Evolutionary conservation across 64 coral and sea anemone genomes (phyloP), one percentile per base, ranked within the genome.

Genomic region (Dendrophyllia cribrosa): DNA sequence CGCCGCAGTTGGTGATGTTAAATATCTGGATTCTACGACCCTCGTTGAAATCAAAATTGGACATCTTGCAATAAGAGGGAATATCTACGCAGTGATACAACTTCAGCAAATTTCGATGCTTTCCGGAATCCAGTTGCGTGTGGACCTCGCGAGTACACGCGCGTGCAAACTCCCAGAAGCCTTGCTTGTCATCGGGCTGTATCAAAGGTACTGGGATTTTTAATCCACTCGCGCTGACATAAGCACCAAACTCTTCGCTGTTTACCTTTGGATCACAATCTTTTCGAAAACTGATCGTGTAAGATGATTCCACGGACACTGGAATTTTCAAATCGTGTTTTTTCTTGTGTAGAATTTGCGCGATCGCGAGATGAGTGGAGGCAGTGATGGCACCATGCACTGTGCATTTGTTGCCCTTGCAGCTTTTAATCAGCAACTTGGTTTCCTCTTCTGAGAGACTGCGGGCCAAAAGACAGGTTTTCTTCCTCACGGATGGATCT

Each of bases 141-240:
- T 94, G 67, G 0, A 94, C 75, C 74, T 75, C 77, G 72, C 82
- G 87, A 62, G 86, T 94, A 58, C 88, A 94, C 45, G 52, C 67
- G 21, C 83, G 50, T 24, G 89, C 95, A 91, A 93, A 88, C 23
- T 97, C 61, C 95, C 95, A 94, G 49, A 97, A 97, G n/a, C 51
- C 88, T 77, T 79, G 47, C 70, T 70, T 59, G 14, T 81, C 87
- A 19, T 74, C 56, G 0, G 50, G 20, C 11, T 76, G 6, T 6
- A 72, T 10, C 24, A 55, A 49, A 13, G 87, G 95, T 11, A 92
- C 87, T 47, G 67, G 72, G 20, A 88, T 25, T 58, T 86, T 69
- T 71, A 51, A 90, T 12, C 43, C 13, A 17, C 73, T 86, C 9
- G 78, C 83, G 14, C 67, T 80, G 56, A 75, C 66, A 83, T 75